These are phyloP conservation scores for Pyrochroa serraticornis DNA, from an alignment of 2,888 invertebrate species.

Conservation along the genomic window DNA sequence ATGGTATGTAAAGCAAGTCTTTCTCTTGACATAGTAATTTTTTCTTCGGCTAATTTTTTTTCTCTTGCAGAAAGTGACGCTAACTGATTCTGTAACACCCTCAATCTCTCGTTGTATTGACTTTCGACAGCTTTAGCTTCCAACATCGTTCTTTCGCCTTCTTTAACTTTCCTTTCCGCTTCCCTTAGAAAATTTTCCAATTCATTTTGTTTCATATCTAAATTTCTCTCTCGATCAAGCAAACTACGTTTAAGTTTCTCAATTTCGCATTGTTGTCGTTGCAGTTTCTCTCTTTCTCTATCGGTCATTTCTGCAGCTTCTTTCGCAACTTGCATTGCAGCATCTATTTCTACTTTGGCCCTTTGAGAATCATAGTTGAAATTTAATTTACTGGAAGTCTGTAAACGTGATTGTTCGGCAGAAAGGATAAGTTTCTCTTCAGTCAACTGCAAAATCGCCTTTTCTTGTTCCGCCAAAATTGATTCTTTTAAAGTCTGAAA, in stretches of 20 bases:
- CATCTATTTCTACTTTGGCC: constrained; percentile 54
- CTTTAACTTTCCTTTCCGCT: constrained; percentile 63
- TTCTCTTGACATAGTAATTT: constrained; percentile 65
- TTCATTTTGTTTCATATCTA: constrained; percentile 50
- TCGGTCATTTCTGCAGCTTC: constrained; percentile 54
- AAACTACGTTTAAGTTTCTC: constrained; percentile 50
- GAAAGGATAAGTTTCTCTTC: constrained; percentile 63
- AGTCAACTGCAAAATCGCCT: constrained; percentile 63
- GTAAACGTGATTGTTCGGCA: constrained; percentile 52
- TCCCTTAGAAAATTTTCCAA: constrained; percentile 46
- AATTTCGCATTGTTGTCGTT: constrained; percentile 49
- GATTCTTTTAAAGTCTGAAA: constrained; percentile 62
- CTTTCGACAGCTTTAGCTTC: constrained; percentile 53
- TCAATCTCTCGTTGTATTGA: constrained; percentile 64
- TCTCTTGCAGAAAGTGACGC: constrained; percentile 63
- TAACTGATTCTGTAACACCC: constrained; percentile 65
- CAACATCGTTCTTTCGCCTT: constrained; percentile 61
- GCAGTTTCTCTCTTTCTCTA: constrained; percentile 50
- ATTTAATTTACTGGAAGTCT: constrained; percentile 51
- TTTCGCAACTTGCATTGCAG: constrained; percentile 55
- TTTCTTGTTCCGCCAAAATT: constrained; percentile 65
- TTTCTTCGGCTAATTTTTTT: constrained; percentile 67
- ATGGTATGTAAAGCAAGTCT: constrained; percentile 63
- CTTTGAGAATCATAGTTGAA: constrained; percentile 52
- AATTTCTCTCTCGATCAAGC: constrained; percentile 44